Evolutionary conservation across 2,113 vertebrate species (phyloP), one percentile per base, ranked within the genome.

Genomic region (Sylvia atricapilla): DNA sequence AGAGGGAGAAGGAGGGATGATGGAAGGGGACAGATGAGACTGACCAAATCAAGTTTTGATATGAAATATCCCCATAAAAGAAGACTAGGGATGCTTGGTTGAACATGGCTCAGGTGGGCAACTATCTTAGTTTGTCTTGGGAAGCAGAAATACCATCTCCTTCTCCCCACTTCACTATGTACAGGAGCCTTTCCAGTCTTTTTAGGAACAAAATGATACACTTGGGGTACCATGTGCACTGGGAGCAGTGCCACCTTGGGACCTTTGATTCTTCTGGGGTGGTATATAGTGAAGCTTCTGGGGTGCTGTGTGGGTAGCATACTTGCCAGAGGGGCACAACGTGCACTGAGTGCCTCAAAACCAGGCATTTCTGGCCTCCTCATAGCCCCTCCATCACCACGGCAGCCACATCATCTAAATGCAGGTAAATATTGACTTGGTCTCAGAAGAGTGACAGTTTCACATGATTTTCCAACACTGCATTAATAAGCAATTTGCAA

Each of bases 401-500:
- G 18, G 82, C 89, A 93, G 70, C 43, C 66, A 27, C 35, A 86
- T 83, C 83, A 80, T 70, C 59, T 70, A 81, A 86, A 58, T 39
- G 64, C 21, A 86, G 82, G 64, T 60, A 90, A 96, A 94, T 90
- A 94, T 86, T 96, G 93, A 96, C 88, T 80, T 64, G 74, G 55
- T 95, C 56, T 90, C 64, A 67, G 85, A 76, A 89, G 46, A 85
- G 80, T 17, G 52, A 37, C 63, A 39, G 20, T 78, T 91, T 84
- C 60, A 77, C 49, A 62, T 75, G 59, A 49, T 95, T 96, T 89
- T 89, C 67, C 31, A 94, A 66, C 84, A 43, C 63, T 56, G 60
- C 68, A 94, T 94, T 92, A 93, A 94, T 89, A 96, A 94, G 31
- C 79, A 84, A 74, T 88, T 84, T 88, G 23, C 64, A 91, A 95